These are phyloP conservation scores for Todus mexicanus DNA, from an alignment of 2,797 vertebrate genomes.

Conservation along the genomic window DNA sequence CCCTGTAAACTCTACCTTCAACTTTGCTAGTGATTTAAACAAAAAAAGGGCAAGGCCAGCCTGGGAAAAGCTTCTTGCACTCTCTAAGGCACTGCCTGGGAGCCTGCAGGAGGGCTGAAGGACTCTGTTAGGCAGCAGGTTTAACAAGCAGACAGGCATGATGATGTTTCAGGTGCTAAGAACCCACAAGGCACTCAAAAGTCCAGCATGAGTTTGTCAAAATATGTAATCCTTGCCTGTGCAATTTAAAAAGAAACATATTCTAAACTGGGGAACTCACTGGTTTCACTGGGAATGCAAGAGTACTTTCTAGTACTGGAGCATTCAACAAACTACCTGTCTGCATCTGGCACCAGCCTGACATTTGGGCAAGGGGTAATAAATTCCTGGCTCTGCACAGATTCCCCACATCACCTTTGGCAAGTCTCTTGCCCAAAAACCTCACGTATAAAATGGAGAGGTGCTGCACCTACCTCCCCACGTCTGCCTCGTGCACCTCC, in stretches of 20 bases:
- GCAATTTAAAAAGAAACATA: neutral
- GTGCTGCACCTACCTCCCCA: neutral
- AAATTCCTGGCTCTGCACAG: constrained; percentile 13
- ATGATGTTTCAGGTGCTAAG: neutral
- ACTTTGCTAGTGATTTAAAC: neutral
- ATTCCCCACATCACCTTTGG: neutral
- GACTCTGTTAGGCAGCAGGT: neutral
- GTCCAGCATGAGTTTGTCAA: neutral
- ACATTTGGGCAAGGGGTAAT: constrained; percentile 21
- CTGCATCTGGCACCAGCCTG: neutral
- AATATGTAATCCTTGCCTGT: neutral
- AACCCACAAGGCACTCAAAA: neutral
- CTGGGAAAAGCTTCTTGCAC: neutral
- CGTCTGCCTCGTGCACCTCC: accelerated
- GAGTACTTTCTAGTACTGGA: constrained; percentile 14
- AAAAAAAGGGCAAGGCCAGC: neutral
- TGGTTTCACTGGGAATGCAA: constrained; percentile 8
- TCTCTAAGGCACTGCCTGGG: neutral
- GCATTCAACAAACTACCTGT: neutral
- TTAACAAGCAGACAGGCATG: neutral
- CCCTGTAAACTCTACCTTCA: neutral
- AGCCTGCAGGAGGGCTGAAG: neutral
- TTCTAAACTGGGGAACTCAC: neutral
- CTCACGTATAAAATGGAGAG: neutral
- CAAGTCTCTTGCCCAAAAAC: constrained; percentile 7